Evolutionary conservation across 2,888 invertebrate genomes (phyloP).

Genomic region (Sisyra terminalis): DNA sequence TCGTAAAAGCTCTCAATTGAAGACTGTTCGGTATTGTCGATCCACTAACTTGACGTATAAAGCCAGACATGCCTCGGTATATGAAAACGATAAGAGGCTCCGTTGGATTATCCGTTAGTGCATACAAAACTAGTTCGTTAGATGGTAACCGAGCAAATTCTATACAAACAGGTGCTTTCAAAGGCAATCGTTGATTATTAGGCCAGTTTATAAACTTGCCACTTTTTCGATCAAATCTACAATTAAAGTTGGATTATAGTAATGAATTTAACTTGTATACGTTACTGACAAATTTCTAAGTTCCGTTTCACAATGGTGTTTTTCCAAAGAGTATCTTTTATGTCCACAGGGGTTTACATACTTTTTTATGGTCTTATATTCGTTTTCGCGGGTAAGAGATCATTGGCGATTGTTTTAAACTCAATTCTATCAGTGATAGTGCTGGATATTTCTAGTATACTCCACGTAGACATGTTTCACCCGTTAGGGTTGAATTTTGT

Average conservation of each 20-base stretch:
- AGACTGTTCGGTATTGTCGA: constrained; percentile 13
- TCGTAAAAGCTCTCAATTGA: constrained; percentile 14
- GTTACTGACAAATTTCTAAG: too few species aligned
- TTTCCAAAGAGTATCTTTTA: too few species aligned
- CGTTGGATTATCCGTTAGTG: constrained; percentile 22
- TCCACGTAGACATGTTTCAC: too few species aligned
- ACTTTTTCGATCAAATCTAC: not conserved
- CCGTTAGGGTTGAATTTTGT: too few species aligned
- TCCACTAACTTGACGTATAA: constrained; percentile 18
- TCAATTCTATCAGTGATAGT: too few species aligned
- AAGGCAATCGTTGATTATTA: constrained; percentile 23
- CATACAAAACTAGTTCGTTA: constrained; percentile 27
- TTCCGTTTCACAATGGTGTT: too few species aligned
- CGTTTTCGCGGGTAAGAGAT: too few species aligned
- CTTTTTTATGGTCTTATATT: too few species aligned
- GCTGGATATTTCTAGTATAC: too few species aligned
- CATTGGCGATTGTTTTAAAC: too few species aligned
- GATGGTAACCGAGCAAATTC: constrained; percentile 25
- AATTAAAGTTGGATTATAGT: not conserved
- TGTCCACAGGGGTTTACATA: too few species aligned
- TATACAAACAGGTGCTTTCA: constrained; percentile 21
- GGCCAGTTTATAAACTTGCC: not conserved
- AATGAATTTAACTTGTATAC: not conserved
- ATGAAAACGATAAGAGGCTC: constrained; percentile 26
- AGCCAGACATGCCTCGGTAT: constrained; percentile 27